Conservation (phyloP, 1,140 invertebrate species). For the Papilio polyxenes region DNA sequence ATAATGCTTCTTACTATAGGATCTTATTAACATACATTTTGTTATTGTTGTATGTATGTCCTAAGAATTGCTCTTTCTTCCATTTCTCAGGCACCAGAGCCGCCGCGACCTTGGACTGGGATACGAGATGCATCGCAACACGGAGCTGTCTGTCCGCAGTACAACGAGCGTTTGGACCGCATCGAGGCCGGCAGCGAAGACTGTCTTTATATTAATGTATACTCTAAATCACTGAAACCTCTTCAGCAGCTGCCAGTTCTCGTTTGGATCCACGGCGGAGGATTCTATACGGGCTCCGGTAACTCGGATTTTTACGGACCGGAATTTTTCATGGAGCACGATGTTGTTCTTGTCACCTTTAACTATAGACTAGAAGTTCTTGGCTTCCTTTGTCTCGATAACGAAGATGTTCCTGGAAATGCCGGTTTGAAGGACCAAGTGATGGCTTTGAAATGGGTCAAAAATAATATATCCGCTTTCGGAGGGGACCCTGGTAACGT, state of each 20-base stretch:
- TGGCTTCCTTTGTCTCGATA: slow-evolving; percentile 80
- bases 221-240: slow-evolving; percentile 74
- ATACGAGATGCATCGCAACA: slow-evolving; percentile 74
- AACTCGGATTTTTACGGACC: slow-evolving; percentile 82
- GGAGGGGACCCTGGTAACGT: slow-evolving; percentile 82
- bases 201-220: slow-evolving; percentile 89
- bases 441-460: slow-evolving; percentile 83
- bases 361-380: slow-evolving; percentile 84
- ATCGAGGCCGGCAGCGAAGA: slow-evolving; percentile 81
- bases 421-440: slow-evolving; percentile 86
- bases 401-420: slow-evolving; percentile 83
- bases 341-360: slow-evolving; percentile 84
- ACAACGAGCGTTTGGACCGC: slow-evolving; percentile 62
- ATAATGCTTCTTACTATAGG: neutral
- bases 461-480: slow-evolving; percentile 83
- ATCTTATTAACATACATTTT: neutral
- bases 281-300: slow-evolving; percentile 83
- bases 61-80: neutral
- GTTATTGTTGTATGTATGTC: no score
- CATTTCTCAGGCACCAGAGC: slow-evolving; percentile 69
- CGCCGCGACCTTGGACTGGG: slow-evolving; percentile 77
- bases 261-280: slow-evolving; percentile 89
- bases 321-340: slow-evolving; percentile 83
- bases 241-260: slow-evolving; percentile 82
- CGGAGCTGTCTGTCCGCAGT: slow-evolving; percentile 78